A percentile compares a stretch with the other conserved stretches of the same genome.
phyloP scores from a whole-genome alignment of 2,113 vertebrate species.

The Scytalopus superciliaris region DNA sequence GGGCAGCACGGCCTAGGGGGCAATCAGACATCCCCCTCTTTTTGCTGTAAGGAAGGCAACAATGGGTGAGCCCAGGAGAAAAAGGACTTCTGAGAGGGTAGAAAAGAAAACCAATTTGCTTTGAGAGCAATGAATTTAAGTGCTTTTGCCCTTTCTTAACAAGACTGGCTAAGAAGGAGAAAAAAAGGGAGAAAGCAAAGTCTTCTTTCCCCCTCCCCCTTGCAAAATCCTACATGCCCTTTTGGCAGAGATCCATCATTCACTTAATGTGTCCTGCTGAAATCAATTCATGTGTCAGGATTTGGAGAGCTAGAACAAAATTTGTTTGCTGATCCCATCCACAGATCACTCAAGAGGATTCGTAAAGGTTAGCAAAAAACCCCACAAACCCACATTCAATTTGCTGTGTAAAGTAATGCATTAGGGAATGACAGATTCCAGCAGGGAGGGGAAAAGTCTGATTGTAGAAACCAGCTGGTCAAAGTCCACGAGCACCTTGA shows the following conservation, averaged over 20 bases:
- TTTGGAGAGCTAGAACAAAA: constrained; percentile 41
- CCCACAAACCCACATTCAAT: not conserved
- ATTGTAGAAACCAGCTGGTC: not conserved
- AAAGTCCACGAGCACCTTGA: not conserved
- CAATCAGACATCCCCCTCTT: accelerated
- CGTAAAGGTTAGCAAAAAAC: constrained; percentile 2
- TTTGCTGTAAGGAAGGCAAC: not conserved
- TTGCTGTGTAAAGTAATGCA: not conserved
- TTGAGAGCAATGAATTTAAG: constrained; percentile 46
- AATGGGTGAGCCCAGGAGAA: not conserved
- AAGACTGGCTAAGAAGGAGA: not conserved
- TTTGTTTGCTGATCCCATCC: constrained; percentile 64
- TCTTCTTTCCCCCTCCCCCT: constrained; percentile 8
- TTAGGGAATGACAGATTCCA: constrained; percentile 16
- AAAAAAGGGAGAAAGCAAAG: constrained; percentile 41
- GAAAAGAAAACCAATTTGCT: constrained; percentile 21
- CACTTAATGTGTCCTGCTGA: constrained; percentile 46
- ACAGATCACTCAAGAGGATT: constrained; percentile 54
- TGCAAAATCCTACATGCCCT: constrained; percentile 50
- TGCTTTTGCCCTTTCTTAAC: constrained; percentile 45
- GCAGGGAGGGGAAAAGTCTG: not conserved
- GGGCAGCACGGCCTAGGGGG: accelerated
- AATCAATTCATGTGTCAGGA: constrained; percentile 59
- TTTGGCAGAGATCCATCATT: constrained; percentile 63
- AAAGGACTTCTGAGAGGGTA: not conserved